phyloP scores from a whole-genome alignment of 2,113 vertebrate species.

The human region DNA sequence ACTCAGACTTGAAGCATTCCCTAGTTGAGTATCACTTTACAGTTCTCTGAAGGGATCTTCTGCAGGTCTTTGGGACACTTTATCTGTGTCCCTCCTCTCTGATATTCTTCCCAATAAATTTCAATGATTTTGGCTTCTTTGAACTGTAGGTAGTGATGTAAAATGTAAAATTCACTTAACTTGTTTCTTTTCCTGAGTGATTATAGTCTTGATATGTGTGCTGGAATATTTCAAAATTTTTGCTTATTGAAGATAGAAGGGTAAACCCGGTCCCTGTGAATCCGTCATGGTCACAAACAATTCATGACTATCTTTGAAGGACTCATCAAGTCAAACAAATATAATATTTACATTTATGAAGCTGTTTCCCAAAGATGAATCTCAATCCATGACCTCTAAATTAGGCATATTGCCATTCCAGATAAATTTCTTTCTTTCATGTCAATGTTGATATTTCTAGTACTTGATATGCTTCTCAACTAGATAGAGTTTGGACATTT shows the following conservation, averaged over 20 bases:
- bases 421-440: neutral
- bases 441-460: slow-evolving; percentile 1
- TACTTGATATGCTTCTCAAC: too few species aligned
- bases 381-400: neutral
- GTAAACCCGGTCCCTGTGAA: neutral
- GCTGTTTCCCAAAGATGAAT: neutral
- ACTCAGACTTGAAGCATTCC: neutral
- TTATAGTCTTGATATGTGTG: neutral
- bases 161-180: neutral
- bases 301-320: neutral
- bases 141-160: neutral
- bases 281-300: neutral
- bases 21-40: neutral
- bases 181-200: neutral
- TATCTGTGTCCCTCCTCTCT: neutral
- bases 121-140: neutral
- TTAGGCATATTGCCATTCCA: neutral
- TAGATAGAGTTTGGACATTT: too few species aligned
- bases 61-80: neutral
- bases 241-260: neutral
- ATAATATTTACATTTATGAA: slow-evolving; percentile 25
- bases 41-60: neutral
- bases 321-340: neutral
- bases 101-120: neutral
- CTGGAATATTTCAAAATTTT: neutral